A percentile compares a stretch with the other conserved stretches of the same genome.
These are phyloP conservation scores for Ptiloglossa arizonensis DNA, from an alignment of 1,140 invertebrate species.

Conservation along the genomic window DNA sequence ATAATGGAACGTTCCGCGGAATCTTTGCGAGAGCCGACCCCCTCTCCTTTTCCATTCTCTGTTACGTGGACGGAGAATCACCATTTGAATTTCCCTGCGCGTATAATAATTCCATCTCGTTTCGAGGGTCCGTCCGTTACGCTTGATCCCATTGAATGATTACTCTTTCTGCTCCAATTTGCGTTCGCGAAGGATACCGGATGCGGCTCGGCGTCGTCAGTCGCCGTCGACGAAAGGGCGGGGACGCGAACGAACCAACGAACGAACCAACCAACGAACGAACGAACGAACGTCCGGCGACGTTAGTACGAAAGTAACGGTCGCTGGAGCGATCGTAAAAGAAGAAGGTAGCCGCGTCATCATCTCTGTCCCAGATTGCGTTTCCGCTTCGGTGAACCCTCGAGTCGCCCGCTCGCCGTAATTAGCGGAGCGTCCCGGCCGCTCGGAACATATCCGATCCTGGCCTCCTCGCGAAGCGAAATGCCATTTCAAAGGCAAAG, in stretches of 20 bases:
- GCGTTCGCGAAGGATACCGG: not conserved
- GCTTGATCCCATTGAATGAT: conserved; percentile 20
- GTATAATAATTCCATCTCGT: not conserved
- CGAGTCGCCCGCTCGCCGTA: conserved; percentile 44
- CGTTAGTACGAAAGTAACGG: not conserved
- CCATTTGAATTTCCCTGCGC: not conserved
- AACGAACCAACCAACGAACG: too few species aligned
- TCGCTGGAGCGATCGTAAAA: conserved; percentile 29
- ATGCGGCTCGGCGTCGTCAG: not conserved
- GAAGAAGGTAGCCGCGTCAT: conserved; percentile 40
- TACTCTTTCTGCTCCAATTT: conserved; percentile 40
- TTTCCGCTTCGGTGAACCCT: conserved; percentile 34
- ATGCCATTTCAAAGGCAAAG: conserved; percentile 11
- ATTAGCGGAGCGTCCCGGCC: conserved; percentile 41
- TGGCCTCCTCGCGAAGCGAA: not conserved
- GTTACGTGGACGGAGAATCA: not conserved
- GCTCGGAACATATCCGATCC: not conserved
- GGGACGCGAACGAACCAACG: conserved; percentile 12
- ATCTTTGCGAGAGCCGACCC: not conserved
- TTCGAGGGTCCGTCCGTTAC: not conserved
- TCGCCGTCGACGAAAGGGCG: not conserved
- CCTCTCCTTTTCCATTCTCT: too few species aligned
- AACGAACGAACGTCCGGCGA: conserved; percentile 31
- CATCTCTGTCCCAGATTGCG: conserved; percentile 54
- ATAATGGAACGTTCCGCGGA: conserved; percentile 3